Evolutionary conservation across 2,888 invertebrate species (phyloP), one percentile per base, ranked within the genome.

Genomic region (Zonitis immaculata): DNA sequence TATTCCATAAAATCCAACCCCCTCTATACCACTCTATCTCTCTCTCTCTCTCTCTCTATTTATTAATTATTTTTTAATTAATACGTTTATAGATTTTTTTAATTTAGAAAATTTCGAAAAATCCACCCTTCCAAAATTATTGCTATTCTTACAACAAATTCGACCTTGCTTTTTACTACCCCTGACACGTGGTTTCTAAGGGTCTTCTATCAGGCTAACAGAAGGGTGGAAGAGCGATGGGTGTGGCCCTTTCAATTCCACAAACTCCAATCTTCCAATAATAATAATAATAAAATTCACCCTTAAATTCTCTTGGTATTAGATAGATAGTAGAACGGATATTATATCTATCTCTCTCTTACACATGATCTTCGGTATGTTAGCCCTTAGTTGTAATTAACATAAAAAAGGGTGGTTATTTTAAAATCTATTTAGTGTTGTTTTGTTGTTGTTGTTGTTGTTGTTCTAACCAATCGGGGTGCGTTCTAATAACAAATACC

Each of bases 161-260:
- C 39, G 52, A 55, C 55, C 55, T 55, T 52, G 55, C 8, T 12
- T 11, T 14, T n/a, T n/a, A n/a, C 14, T 22, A 12, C 42, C 45
- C 42, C 28, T 30, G 49, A 52, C 55, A 52, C 69, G 66, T 67
- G 71, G 70, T 61, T 57, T 49, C 57, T 59, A 69, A 72, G 73
- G 74, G 72, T 66, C 58, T 55, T 30, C 63, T 68, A 69, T 61
- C 67, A 71, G 66, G 67, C 60, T 62, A 59, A 48, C 65, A 68
- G 62, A 45, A 67, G 52, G 27, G 59, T 47, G 47, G 51, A 57
- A 58, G 61, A 68, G 65, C 63, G 14, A 14, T 66, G 59, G 68
- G 64, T 62, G 62, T 55, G 51, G 52, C 61, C 62, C 64, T 65
- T 64, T n/a, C n/a, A n/a, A n/a, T n/a, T n/a, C n/a, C n/a, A n/a